Evolutionary conservation across 2,888 invertebrate species (phyloP), one percentile per base, ranked within the genome.

Genomic region (Galerucella calmariensis): DNA sequence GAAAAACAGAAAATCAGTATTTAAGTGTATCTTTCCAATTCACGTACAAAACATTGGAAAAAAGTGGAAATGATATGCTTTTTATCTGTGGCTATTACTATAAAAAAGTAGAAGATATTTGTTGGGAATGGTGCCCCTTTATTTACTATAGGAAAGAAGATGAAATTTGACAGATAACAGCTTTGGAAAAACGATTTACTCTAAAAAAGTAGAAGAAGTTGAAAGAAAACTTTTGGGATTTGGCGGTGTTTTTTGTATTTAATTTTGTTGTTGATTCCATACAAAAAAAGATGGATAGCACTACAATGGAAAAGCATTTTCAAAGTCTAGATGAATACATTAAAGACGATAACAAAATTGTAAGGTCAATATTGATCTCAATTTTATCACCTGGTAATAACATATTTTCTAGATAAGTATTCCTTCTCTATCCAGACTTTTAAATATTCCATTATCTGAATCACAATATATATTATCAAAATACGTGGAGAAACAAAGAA

Each of bases 291-390:
- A 88, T 88, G 88, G 87, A 86, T 75, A 82, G 80, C 74, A 84
- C 83, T 75, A 77, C 81, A 11, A 77, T 83, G 69, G 83, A 84
- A 80, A 79, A 84, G 11, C 87, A 88, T 82, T 78, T 90, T 61
- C 88, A 88, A 82, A 87, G 88, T 75, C 72, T 90, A 46, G 88
- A 88, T 76, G 90, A 91, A 83, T 88, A 89, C 79, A 83, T 92
- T 74, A 83, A 89, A 78, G 91, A 92, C 81, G 91, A 91, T 83
- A 88, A 89, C 75, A 90, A 89, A 85, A 84, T 90, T 79, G 90
- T 91, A 78, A 79, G 69, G 10, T 41, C 12, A 51, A 69, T 41
- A 59, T 51, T 62, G 20, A 20, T 67, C n/a, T 66, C 14, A 44
- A 53, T 59, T 61, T 72, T 70, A 67, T 62, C 16, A 48, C 48